Conservation (phyloP, 2,888 invertebrate species). For the Catocala nupta region DNA sequence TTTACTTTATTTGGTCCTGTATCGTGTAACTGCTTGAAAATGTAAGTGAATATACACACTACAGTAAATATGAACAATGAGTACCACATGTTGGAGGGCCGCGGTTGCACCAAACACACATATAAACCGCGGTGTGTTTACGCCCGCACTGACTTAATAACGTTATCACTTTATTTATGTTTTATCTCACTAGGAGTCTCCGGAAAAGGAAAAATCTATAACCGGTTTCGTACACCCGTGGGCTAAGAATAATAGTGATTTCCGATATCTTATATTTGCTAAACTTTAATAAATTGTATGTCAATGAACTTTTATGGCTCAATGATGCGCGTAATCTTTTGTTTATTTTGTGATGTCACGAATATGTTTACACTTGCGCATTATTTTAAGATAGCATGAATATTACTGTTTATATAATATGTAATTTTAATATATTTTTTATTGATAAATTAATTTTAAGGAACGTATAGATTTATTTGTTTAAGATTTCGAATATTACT, state of each 20-base stretch:
- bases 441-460: no score
- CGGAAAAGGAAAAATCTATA: constrained; percentile 20
- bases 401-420: no score
- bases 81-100: constrained; percentile 65
- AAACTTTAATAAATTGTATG: background rate
- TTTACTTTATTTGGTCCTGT: constrained; percentile 66
- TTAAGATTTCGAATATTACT: no score
- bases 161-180: constrained; percentile 33
- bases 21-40: constrained; percentile 64
- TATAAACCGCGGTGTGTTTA: constrained; percentile 48
- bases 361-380: background rate
- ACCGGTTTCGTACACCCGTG: background rate
- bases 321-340: background rate
- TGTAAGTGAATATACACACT: constrained; percentile 58
- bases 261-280: background rate
- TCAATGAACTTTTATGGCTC: background rate
- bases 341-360: background rate
- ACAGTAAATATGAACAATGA: constrained; percentile 57
- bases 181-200: constrained; percentile 49
- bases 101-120: constrained; percentile 49
- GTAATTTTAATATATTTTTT: no score
- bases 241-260: background rate
- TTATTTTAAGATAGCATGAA: no score
- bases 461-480: no score
- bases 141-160: constrained; percentile 54